Conservation (phyloP, 2,888 invertebrate species). For the Trachelus tabidus region DNA sequence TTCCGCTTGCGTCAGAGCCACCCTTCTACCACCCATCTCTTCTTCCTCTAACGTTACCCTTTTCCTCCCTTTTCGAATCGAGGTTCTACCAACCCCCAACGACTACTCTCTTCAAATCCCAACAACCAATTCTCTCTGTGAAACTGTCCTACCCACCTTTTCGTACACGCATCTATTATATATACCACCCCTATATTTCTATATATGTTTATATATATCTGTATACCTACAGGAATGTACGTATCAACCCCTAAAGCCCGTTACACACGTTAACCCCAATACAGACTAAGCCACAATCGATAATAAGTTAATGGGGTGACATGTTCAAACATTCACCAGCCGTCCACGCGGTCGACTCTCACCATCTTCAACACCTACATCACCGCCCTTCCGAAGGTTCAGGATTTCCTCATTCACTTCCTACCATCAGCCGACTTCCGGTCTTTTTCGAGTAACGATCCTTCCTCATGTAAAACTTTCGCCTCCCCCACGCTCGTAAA, state of each 20-base stretch:
- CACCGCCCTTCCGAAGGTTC: not conserved
- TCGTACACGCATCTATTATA: not conserved
- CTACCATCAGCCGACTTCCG: not conserved
- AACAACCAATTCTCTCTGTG: not conserved
- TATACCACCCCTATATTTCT: not conserved
- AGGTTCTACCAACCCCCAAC: not conserved
- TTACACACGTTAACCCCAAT: not conserved
- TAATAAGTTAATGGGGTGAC: slow-evolving; percentile 43
- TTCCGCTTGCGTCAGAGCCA: slow-evolving; percentile 28
- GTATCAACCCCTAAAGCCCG: slow-evolving; percentile 20
- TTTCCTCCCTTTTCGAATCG: slow-evolving; percentile 14
- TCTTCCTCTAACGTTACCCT: not conserved
- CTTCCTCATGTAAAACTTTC: not conserved
- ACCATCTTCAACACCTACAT: not conserved
- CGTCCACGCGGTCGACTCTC: not conserved
- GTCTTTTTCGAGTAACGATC: not conserved
- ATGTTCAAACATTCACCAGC: slow-evolving; percentile 31
- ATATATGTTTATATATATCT: not conserved
- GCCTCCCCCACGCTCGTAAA: not conserved
- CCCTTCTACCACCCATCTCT: slow-evolving; percentile 9
- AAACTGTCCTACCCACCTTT: not conserved
- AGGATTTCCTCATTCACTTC: not conserved
- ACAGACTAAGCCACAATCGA: slow-evolving; percentile 37
- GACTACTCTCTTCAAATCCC: not conserved
- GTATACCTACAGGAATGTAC: slow-evolving; percentile 3